phyloP scores from a whole-genome alignment of 35 echinoderm and acorn worm species.

The Lytechinus variegatus region DNA sequence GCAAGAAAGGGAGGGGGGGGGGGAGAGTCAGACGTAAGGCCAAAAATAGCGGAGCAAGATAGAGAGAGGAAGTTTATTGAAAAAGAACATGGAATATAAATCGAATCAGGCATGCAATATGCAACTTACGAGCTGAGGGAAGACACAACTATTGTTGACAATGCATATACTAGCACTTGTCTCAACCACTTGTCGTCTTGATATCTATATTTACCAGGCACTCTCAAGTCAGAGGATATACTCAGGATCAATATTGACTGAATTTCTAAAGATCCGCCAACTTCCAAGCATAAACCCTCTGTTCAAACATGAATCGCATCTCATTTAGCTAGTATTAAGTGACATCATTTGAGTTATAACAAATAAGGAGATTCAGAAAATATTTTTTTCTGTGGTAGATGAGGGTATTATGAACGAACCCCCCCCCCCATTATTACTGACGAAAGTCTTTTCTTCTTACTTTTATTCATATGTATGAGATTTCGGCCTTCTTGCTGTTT shows the following conservation, averaged over 20 bases:
- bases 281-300: background rate
- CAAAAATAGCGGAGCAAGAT: background rate
- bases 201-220: background rate
- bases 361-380: too few relatives aligned
- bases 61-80: background rate
- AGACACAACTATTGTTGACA: background rate
- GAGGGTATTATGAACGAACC: too few relatives aligned
- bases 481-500: too few relatives aligned
- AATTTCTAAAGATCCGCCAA: conserved; percentile 13
- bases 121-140: background rate
- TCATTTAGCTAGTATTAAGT: background rate
- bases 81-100: background rate
- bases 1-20: background rate
- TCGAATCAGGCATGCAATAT: background rate
- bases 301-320: background rate
- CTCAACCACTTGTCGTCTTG: background rate
- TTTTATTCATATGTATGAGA: too few relatives aligned
- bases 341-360: background rate
- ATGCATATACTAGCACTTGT: background rate
- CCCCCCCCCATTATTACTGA: too few relatives aligned
- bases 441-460: too few relatives aligned
- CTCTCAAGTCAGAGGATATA: background rate
- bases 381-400: too few relatives aligned
- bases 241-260: background rate
- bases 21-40: background rate